Base-by-base conservation (phyloP, 2,113 vertebrate genomes). In the Rhodinocichla rosea region DNA sequence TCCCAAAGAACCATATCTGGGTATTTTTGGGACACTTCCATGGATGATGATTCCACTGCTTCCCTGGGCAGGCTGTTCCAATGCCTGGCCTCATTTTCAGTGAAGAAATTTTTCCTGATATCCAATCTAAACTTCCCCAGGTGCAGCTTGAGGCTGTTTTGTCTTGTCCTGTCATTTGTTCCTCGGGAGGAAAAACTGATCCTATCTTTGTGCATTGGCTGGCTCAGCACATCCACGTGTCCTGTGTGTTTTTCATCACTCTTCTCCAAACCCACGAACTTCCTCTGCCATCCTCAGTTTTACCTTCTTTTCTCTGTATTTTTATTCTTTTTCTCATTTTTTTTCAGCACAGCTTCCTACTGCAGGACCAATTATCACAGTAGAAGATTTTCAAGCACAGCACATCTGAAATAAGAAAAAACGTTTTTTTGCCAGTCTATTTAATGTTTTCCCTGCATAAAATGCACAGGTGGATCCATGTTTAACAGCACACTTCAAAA, bases 171-270 rank as follows among this genome's bases (percentile, higher is more conserved):
- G 2, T 30, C 6, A 5, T 13, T 82, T 68, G 9, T 62, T 69
- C n/a, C 32, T 24, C 7, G 11, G 7, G 42, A 37, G 22, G 9
- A 59, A 20, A 37, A 74, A 7, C 12, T 28, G 49, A 49, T 47
- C 26, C 26, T 47, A 35, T 9, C 22, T 19, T 15, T n/a, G 14
- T 50, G 63, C 24, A 8, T 8, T 15, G 65, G 20, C 35, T 49
- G 74, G 49, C 63, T 78, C 12, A 32, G 26, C 7, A 50, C n/a
- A 22, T 42, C 33, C 24, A 2, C 0, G 0, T 52, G 39, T 49
- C 45, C 32, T 21, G 9, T 2, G 6, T 69, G 50, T 30, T 83
- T 83, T 50, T 42, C 19, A 11, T 59, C 18, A 20, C 3, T 32
- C 64, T 49, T 37, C 28, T 87, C 30, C 60, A 45, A 55, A 13